phyloP scores from a whole-genome alignment of 2,888 invertebrate species.

The Brachynemurus nebulosus region DNA sequence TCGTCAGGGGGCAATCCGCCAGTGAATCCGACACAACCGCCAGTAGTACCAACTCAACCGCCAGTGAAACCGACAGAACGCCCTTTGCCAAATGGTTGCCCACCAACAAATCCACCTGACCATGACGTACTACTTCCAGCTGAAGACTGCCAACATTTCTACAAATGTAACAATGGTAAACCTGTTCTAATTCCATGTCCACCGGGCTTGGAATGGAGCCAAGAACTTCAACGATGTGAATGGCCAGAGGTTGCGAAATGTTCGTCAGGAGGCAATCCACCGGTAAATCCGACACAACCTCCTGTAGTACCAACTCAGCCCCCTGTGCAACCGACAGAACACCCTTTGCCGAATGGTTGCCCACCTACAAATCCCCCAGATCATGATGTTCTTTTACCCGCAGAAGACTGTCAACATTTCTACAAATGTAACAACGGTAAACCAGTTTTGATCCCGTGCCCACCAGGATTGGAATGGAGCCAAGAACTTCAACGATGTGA shows the following conservation, averaged over 20 bases:
- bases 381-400: not conserved
- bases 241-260: slow-evolving; percentile 1
- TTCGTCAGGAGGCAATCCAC: not conserved
- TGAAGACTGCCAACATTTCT: slow-evolving; percentile 3
- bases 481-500: not conserved
- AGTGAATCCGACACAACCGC: too few species aligned
- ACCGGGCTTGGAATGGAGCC: not conserved
- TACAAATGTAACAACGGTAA: slow-evolving; percentile 1
- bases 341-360: not conserved
- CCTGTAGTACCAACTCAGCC: too few species aligned
- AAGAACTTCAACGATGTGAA: not conserved
- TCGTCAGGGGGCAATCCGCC: not conserved
- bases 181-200: slow-evolving; percentile 2
- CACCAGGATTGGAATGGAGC: slow-evolving; percentile 4
- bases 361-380: not conserved
- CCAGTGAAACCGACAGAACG: too few species aligned
- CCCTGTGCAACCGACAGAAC: not conserved
- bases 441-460: not conserved
- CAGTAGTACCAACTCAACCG: too few species aligned
- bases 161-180: not conserved
- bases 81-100: not conserved
- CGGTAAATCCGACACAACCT: not conserved
- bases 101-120: not conserved
- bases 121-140: not conserved
- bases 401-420: not conserved